A percentile compares a stretch with the other conserved stretches of the same genome.
Evolutionary conservation across 2,797 vertebrate species (phyloP).

Genomic region (Crocodylus rhombifer): DNA sequence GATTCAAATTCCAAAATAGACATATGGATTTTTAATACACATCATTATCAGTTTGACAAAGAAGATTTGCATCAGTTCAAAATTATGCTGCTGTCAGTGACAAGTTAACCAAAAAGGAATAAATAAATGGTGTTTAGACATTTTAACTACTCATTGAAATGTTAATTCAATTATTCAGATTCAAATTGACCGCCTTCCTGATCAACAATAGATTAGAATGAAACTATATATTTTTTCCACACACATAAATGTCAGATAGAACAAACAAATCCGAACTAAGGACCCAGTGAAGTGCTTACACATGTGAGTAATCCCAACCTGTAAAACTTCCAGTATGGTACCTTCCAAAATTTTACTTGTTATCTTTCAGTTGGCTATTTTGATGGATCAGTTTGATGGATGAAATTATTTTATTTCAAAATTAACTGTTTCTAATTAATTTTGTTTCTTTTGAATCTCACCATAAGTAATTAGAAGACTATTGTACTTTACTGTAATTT

Average conservation of each 20-base stretch:
- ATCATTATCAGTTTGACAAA: neutral
- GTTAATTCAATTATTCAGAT: neutral
- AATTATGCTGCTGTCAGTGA: neutral
- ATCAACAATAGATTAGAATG: neutral
- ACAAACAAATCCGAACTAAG: neutral
- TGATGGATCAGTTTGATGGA: neutral
- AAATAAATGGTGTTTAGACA: neutral
- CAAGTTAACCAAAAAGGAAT: neutral
- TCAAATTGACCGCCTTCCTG: neutral
- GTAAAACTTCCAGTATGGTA: neutral
- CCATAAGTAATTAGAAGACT: neutral
- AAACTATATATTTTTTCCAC: neutral
- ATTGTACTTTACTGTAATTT: neutral
- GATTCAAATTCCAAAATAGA: neutral
- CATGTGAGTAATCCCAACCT: neutral
- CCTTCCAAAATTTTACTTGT: neutral
- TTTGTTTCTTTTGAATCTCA: neutral
- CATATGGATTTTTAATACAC: fast-evolving
- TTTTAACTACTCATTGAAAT: neutral
- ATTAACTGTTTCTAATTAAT: neutral
- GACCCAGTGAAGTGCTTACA: neutral
- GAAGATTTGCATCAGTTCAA: neutral
- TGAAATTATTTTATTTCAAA: neutral
- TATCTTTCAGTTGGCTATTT: neutral
- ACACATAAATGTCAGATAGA: neutral